Conservation (phyloP, 2,797 vertebrate genomes). For the Syngnathus acus region DNA sequence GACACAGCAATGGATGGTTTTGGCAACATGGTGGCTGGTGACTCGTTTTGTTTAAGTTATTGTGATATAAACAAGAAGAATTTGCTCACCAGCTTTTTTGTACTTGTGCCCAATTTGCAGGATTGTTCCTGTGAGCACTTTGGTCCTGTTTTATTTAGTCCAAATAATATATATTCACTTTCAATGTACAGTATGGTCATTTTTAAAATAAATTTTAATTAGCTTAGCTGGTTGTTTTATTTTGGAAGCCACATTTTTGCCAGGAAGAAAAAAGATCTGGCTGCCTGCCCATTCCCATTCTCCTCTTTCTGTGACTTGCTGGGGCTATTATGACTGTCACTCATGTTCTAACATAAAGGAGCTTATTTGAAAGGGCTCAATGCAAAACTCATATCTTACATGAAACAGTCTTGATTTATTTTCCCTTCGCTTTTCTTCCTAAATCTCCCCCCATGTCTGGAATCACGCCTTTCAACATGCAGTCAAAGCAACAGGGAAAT, state of each 20-base stretch:
- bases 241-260: conserved; percentile 16
- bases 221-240: neutral
- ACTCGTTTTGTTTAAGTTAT: neutral
- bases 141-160: conserved; percentile 45
- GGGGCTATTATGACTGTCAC: conserved; percentile 75
- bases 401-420: conserved; percentile 76
- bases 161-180: conserved; percentile 33
- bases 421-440: conserved; percentile 55
- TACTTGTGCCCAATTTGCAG: conserved; percentile 41
- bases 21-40: conserved; percentile 11
- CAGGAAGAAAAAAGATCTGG: conserved; percentile 64
- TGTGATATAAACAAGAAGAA: neutral
- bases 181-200: conserved; percentile 24
- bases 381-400: conserved; percentile 76
- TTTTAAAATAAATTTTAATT: neutral
- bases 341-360: conserved; percentile 72
- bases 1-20: conserved; percentile 30
- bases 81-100: conserved; percentile 20
- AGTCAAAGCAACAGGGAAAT: conserved; percentile 57
- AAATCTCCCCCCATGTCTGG: conserved; percentile 40
- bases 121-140: conserved; percentile 49
- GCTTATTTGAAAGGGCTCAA: conserved; percentile 70
- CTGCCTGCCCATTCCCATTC: conserved; percentile 69
- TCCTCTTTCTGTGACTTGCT: conserved; percentile 61
- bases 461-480: conserved; percentile 61